These are phyloP conservation scores for Lacanobia wlatinum DNA, from an alignment of 2,888 invertebrate species.

Conservation along the genomic window DNA sequence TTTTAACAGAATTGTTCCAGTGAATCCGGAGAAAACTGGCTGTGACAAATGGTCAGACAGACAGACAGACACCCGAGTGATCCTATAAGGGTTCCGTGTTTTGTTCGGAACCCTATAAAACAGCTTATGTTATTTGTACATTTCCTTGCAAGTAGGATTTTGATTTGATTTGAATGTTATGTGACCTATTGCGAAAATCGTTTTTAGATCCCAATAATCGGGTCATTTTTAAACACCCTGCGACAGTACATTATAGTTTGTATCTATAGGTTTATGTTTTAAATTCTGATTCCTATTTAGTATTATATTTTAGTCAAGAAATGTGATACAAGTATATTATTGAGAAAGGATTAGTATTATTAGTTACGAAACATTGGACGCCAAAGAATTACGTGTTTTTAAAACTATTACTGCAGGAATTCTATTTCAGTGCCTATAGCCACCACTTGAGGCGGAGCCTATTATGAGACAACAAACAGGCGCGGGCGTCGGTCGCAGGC, in stretches of 20 bases:
- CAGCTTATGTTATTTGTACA: too few species aligned
- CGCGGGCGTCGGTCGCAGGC: background rate
- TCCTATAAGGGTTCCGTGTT: too few species aligned
- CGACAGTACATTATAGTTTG: slow-evolving; percentile 6
- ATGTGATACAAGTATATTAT: slow-evolving; percentile 60
- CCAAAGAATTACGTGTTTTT: slow-evolving; percentile 55
- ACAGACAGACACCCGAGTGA: too few species aligned
- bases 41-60: too few species aligned
- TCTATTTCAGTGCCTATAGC: background rate
- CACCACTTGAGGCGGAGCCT: background rate
- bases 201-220: background rate
- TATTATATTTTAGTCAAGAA: slow-evolving; percentile 58
- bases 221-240: background rate
- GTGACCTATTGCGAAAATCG: too few species aligned
- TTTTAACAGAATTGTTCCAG: too few species aligned
- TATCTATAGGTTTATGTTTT: slow-evolving; percentile 21
- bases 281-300: slow-evolving; percentile 58
- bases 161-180: background rate
- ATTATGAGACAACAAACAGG: background rate
- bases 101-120: too few species aligned
- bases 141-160: too few species aligned
- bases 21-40: too few species aligned
- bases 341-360: slow-evolving; percentile 41
- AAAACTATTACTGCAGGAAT: slow-evolving; percentile 14
- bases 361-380: slow-evolving; percentile 24